Evolutionary conservation across 2,113 vertebrate genomes (phyloP).

Genomic region (Leucoraja erinaceus): DNA sequence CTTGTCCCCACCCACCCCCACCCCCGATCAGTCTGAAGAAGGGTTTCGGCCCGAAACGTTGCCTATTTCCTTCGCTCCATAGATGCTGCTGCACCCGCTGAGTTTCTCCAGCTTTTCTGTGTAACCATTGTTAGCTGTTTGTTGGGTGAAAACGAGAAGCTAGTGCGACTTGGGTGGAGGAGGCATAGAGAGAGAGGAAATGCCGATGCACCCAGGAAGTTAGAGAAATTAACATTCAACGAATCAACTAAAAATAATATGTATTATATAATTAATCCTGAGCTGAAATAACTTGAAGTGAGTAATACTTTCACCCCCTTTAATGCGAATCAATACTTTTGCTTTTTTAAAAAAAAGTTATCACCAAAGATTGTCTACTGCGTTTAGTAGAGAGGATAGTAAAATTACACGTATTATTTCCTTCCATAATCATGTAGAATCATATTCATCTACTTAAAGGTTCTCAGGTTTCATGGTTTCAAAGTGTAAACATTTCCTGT

Average conservation of each 20-base stretch:
- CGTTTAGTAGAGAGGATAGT: not conserved
- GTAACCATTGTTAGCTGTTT: too few species aligned
- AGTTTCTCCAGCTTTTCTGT: too few species aligned
- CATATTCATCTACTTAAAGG: not conserved
- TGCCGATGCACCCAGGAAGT: too few species aligned
- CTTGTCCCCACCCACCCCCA: too few species aligned
- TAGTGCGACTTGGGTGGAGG: too few species aligned
- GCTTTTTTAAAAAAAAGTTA: not conserved
- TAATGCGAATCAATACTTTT: not conserved
- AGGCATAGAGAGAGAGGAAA: too few species aligned
- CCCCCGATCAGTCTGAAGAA: too few species aligned
- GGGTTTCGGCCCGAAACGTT: too few species aligned
- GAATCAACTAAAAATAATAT: conserved; percentile 72
- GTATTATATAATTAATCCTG: not conserved
- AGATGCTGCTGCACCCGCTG: too few species aligned
- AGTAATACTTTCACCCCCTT: not conserved
- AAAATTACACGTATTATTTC: not conserved
- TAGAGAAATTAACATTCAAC: too few species aligned
- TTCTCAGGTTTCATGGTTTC: not conserved
- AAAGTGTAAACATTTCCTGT: not conserved
- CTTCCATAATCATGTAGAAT: not conserved
- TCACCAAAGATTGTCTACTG: not conserved
- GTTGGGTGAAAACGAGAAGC: too few species aligned
- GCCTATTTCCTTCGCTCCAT: too few species aligned
- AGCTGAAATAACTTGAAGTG: not conserved